Evolutionary conservation across 2,113 vertebrate genomes (phyloP).

Genomic region (Brachionichthys hirsutus): DNA sequence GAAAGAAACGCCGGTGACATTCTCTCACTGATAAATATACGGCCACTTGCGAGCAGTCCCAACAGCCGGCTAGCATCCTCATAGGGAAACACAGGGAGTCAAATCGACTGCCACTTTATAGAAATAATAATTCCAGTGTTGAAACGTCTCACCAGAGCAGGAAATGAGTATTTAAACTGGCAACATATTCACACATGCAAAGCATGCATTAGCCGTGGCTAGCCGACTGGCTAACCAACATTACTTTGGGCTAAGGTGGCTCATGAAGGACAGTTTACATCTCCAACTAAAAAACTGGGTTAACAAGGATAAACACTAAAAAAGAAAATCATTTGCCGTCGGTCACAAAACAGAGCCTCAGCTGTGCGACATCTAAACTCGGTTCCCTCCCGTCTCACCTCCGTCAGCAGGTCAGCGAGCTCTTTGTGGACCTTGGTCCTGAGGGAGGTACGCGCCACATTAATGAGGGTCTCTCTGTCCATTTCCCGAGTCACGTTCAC

Average conservation of each 20-base stretch:
- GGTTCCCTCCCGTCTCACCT: constrained; percentile 71
- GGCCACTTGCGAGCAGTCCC: not conserved
- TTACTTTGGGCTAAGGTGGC: too few species aligned
- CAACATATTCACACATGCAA: too few species aligned
- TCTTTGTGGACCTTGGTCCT: constrained; percentile 92
- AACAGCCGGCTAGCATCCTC: too few species aligned
- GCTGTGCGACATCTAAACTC: not conserved
- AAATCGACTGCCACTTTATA: not conserved
- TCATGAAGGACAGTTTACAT: too few species aligned
- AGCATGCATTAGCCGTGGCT: too few species aligned
- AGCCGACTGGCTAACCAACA: too few species aligned
- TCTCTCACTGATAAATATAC: too few species aligned
- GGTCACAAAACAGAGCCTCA: not conserved
- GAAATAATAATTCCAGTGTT: not conserved
- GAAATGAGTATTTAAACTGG: too few species aligned
- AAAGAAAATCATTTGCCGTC: too few species aligned
- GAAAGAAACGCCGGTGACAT: not conserved
- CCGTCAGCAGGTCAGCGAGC: constrained; percentile 93
- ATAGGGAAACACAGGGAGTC: not conserved
- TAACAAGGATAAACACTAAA: too few species aligned
- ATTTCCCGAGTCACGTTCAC: constrained; percentile 90
- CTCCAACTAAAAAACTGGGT: too few species aligned
- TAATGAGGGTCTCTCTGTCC: constrained; percentile 90
- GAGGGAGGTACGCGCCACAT: constrained; percentile 92
- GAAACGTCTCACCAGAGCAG: not conserved